Evolutionary conservation across 2,888 invertebrate genomes (phyloP).

Genomic region (Sminthurides aquaticus): DNA sequence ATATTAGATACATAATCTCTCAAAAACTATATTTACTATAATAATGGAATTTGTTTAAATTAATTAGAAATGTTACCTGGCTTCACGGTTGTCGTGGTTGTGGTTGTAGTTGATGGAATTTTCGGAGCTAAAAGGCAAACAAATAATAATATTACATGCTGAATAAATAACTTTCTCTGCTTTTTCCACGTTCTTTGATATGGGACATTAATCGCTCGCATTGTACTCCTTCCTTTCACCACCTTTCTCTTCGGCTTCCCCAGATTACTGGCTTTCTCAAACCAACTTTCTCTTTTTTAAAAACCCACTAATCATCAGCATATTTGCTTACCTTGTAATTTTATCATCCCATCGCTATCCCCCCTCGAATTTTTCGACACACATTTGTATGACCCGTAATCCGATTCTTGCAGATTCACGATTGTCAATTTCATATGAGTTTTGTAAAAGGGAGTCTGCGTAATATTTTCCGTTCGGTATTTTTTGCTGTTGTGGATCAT

Average conservation of each 20-base stretch:
- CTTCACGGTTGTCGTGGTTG: conserved; percentile 1
- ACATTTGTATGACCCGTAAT: conserved; percentile 58
- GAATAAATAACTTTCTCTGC: too few species aligned
- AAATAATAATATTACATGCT: too few species aligned
- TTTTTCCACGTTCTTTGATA: too few species aligned
- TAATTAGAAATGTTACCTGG: neutral
- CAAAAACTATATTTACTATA: too few species aligned
- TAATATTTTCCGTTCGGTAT: conserved; percentile 59
- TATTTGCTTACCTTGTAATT: conserved; percentile 83
- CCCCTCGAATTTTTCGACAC: conserved; percentile 80
- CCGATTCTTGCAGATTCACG: conserved; percentile 61
- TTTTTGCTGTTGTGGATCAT: conserved; percentile 81
- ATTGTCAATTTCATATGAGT: conserved; percentile 81
- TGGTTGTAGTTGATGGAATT: neutral
- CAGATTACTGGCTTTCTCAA: too few species aligned
- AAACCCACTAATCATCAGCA: too few species aligned
- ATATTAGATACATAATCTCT: too few species aligned
- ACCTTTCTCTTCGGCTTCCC: too few species aligned
- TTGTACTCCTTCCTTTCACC: too few species aligned
- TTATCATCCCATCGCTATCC: conserved; percentile 81
- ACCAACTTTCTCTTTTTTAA: too few species aligned
- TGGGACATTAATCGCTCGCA: too few species aligned
- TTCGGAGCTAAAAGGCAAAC: conserved; percentile 1
- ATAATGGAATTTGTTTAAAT: too few species aligned
- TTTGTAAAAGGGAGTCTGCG: conserved; percentile 67